These are phyloP conservation scores for Chionomys nivalis DNA, from an alignment of 2,113 vertebrate genomes.

Conservation along the genomic window DNA sequence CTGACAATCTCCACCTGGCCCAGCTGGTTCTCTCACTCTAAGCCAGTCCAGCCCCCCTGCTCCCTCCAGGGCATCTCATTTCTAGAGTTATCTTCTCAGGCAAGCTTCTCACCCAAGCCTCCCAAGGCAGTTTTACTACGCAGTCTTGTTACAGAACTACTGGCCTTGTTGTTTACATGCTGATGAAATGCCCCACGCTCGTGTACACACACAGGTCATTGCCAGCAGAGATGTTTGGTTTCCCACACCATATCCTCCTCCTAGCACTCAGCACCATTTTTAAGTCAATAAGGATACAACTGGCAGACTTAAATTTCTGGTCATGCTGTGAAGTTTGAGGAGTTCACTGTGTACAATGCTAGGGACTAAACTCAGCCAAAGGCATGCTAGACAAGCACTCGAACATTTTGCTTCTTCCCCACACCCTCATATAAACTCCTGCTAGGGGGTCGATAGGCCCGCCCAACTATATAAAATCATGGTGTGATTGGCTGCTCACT, in stretches of 20 bases:
- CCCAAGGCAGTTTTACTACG: background rate
- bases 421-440: background rate
- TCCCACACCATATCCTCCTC: background rate
- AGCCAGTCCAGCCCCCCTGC: background rate
- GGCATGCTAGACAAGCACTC: no score
- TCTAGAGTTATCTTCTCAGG: background rate
- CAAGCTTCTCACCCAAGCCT: background rate
- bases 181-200: background rate
- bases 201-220: background rate
- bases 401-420: background rate
- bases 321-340: background rate
- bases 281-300: background rate
- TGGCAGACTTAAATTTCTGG: background rate
- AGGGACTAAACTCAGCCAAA: background rate
- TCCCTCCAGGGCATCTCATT: background rate
- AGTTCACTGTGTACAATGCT: no score
- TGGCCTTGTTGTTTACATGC: background rate
- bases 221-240: background rate
- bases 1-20: background rate
- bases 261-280: background rate
- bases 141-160: background rate
- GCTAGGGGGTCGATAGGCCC: background rate
- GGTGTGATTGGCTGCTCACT: background rate
- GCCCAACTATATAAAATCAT: background rate
- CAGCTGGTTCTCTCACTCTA: background rate